Evolutionary conservation across 1,140 invertebrate genomes (phyloP).

Genomic region (Neodiprion pinetum): DNA sequence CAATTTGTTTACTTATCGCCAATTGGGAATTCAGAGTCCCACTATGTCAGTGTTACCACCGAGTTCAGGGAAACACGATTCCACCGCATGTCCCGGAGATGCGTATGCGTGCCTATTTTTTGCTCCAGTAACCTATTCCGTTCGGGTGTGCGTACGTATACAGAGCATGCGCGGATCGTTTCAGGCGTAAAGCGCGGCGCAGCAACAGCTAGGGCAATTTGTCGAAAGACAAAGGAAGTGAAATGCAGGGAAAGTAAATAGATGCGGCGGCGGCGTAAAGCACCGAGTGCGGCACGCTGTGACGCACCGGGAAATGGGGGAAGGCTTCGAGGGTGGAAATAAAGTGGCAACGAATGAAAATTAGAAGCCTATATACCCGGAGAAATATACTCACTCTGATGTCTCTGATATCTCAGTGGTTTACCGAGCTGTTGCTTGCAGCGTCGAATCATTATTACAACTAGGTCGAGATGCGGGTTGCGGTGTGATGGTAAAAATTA

Average conservation of each 20-base stretch:
- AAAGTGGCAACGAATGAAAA: neutral
- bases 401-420: too few relatives aligned
- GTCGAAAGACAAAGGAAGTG: slow-evolving; percentile 1
- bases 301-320: slow-evolving; percentile 4
- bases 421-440: neutral
- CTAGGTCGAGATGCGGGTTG: neutral
- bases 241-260: neutral
- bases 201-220: neutral
- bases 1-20: too few relatives aligned
- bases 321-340: neutral
- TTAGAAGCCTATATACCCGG: neutral
- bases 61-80: too few relatives aligned
- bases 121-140: neutral
- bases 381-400: too few relatives aligned
- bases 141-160: neutral
- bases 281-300: neutral
- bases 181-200: neutral
- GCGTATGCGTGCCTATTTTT: neutral
- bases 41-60: too few relatives aligned
- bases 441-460: neutral
- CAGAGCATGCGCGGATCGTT: neutral
- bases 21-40: too few relatives aligned
- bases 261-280: neutral
- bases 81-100: neutral
- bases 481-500: neutral